Percentiles rank a stretch among this genome's conserved stretches.
These are phyloP conservation scores for Nasonia giraulti DNA, from an alignment of 1,140 invertebrate species.

Conservation along the genomic window DNA sequence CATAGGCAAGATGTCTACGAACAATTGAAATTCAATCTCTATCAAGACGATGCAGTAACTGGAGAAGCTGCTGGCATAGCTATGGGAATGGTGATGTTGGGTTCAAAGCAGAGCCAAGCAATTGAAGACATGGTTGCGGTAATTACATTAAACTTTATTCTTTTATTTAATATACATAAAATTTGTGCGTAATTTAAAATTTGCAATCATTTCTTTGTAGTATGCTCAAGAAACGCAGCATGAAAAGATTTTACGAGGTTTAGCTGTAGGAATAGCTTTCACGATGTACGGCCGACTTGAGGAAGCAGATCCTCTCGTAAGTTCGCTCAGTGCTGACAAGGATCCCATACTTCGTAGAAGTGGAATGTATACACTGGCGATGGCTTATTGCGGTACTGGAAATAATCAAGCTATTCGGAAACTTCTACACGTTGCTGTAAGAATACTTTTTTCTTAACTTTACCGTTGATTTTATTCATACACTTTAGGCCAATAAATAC, in stretches of 20 bases:
- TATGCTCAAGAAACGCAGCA: slow-evolving; percentile 96
- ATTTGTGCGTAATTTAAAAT: neutral
- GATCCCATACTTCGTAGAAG: slow-evolving; percentile 92
- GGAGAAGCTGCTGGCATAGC: slow-evolving; percentile 98
- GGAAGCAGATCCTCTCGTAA: slow-evolving; percentile 95
- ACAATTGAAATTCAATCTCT: slow-evolving; percentile 96
- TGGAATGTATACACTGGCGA: slow-evolving; percentile 98
- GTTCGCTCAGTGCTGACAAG: slow-evolving; percentile 88
- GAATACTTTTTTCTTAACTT: slow-evolving; percentile 49
- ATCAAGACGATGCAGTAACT: slow-evolving; percentile 98
- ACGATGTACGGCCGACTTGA: slow-evolving; percentile 98
- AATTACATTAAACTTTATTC: slow-evolving; percentile 61
- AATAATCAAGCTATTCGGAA: slow-evolving; percentile 97
- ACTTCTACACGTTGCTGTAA: slow-evolving; percentile 95
- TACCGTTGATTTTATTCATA: neutral
- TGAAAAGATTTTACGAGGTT: slow-evolving; percentile 97
- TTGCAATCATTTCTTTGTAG: slow-evolving; percentile 60
- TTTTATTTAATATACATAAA: neutral
- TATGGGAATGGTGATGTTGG: slow-evolving; percentile 99
- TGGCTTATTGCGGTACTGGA: slow-evolving; percentile 98
- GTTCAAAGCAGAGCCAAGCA: slow-evolving; percentile 90
- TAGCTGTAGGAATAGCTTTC: slow-evolving; percentile 96
- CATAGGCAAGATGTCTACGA: slow-evolving; percentile 95
- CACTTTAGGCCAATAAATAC: neutral
- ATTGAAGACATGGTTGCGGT: slow-evolving; percentile 96